Conservation (phyloP, 1,140 invertebrate species). For the Leptopilina boulardi region DNA sequence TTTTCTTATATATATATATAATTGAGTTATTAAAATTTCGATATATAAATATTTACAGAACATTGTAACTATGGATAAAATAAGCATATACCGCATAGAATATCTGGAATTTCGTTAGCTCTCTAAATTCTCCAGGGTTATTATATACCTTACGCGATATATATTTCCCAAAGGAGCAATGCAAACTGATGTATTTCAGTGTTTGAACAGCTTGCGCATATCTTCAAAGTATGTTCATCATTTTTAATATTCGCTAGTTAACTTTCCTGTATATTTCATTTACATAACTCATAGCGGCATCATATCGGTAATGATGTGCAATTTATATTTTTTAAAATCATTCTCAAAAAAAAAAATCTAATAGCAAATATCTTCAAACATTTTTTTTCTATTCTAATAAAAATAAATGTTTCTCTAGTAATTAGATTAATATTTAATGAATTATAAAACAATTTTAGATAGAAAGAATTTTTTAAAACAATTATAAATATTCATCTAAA, state of each 20-base stretch:
- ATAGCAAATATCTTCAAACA: too few relatives aligned
- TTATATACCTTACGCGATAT: background rate
- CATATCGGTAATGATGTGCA: slow-evolving; percentile 28
- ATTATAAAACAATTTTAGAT: too few relatives aligned
- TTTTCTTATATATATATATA: too few relatives aligned
- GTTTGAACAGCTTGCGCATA: background rate
- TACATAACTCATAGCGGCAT: slow-evolving; percentile 4
- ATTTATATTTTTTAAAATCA: background rate
- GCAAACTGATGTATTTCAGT: slow-evolving; percentile 6
- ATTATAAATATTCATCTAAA: too few relatives aligned
- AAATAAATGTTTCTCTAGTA: slow-evolving; percentile 16
- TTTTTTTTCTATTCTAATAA: background rate
- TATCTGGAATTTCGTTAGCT: background rate
- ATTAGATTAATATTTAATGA: too few relatives aligned
- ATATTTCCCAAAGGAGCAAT: slow-evolving; percentile 22
- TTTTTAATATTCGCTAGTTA: background rate
- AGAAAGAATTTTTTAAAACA: too few relatives aligned
- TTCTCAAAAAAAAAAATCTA: too few relatives aligned
- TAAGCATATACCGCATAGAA: background rate
- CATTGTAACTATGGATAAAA: background rate
- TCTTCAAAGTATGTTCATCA: background rate
- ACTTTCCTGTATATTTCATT: background rate
- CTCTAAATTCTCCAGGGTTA: background rate
- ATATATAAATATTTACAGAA: background rate
- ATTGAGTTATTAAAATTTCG: too few relatives aligned